Evolutionary conservation across 2,888 invertebrate genomes (phyloP), one percentile per base, ranked within the genome.

Genomic region (Dasysyrphus albostriatus): DNA sequence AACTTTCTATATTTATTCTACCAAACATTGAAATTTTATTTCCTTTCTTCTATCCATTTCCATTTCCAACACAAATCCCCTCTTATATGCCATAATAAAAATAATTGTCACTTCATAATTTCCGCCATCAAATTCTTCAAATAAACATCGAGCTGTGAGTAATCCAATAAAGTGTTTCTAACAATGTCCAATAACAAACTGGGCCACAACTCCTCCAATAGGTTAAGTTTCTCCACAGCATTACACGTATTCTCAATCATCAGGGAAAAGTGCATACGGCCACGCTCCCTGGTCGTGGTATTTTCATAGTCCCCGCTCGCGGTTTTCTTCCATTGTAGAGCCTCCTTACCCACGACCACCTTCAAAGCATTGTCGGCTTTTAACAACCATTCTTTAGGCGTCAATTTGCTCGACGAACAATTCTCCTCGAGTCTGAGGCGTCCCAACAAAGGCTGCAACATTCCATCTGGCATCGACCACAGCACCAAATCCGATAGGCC

Each of bases 301-400:
- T 87, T 63, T 6, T 87, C 87, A 51, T 79, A 87, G 42, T 87
- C 87, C 12, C 75, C 75, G 19, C 69, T 78, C 0, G 89, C 73
- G 16, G 89, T 76, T 87, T 92, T 93, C 79, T 92, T 92, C 94
- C 96, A 97, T 89, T 97, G 97, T 58, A 97, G 92, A 1, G 97
- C 97, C 93, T 97, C 97, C 92, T 97, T 97, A 72, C 96, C 96
- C 70, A 97, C 97, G 12, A 97, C 97, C 88, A 95, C 95, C 89
- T 95, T 94, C 73, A 97, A 92, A 6, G 96, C 96, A 34, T 96
- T 95, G 91, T 97, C 97, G 14, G 96, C 95, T 44, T 91, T 91
- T 90, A 95, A 93, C 51, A 96, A 91, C 96, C 96, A 96, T 80
- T 95, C 95, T 90, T 96, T 96, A 9, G 96, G 95, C 88, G 94